Percentiles rank a stretch among this genome's conserved stretches.
phyloP scores from a whole-genome alignment of 2,888 invertebrate species.

The Mythimna impura region DNA sequence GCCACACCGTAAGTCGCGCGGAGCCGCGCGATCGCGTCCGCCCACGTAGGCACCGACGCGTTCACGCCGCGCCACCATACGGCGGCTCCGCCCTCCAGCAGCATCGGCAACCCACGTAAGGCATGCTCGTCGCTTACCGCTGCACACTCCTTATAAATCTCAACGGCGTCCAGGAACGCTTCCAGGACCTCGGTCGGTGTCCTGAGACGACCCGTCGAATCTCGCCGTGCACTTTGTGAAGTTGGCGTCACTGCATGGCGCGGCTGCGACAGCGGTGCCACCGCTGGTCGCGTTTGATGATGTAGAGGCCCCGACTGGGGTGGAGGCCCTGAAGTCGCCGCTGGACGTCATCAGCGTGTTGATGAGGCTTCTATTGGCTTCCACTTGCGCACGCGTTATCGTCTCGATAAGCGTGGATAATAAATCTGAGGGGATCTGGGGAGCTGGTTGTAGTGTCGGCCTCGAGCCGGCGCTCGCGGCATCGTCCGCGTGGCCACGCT shows the following conservation, averaged over 20 bases:
- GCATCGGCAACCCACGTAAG: too few species aligned
- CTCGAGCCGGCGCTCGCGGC: conserved; percentile 1
- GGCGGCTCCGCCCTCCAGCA: too few species aligned
- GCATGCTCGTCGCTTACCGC: too few species aligned
- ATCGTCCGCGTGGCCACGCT: not conserved
- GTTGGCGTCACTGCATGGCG: not conserved
- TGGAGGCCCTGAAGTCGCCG: not conserved
- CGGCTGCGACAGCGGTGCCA: too few species aligned
- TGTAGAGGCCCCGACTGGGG: conserved; percentile 4
- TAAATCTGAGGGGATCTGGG: not conserved
- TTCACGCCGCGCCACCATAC: too few species aligned
- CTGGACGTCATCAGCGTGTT: conserved; percentile 3
- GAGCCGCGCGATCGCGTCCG: too few species aligned
- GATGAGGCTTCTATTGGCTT: conserved; percentile 5
- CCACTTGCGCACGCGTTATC: conserved; percentile 9
- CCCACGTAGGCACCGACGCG: too few species aligned
- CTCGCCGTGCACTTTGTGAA: conserved; percentile 8
- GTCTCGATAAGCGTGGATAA: conserved; percentile 6
- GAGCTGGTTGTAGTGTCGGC: not conserved
- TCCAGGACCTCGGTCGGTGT: conserved; percentile 4
- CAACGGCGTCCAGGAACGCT: not conserved
- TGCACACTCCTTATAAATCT: too few species aligned
- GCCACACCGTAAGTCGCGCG: too few species aligned
- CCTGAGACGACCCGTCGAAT: not conserved
- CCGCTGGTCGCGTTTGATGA: not conserved